Conservation (phyloP, 2,797 vertebrate genomes). For the Capromys pilorides region DNA sequence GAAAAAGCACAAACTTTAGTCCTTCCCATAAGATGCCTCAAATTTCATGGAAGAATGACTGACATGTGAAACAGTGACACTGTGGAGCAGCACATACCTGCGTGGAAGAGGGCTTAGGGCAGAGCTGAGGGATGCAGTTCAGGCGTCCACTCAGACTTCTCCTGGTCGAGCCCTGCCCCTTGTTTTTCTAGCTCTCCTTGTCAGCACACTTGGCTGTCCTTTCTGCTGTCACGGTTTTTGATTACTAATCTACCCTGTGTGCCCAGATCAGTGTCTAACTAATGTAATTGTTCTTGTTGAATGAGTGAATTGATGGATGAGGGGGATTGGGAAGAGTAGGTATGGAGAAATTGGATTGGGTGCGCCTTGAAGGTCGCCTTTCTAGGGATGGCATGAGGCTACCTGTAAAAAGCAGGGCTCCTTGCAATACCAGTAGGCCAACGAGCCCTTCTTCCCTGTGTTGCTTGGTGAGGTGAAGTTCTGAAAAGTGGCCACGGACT, state of each 20-base stretch:
- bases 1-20: neutral
- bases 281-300: neutral
- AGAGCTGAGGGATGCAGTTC: neutral
- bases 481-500: neutral
- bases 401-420: neutral
- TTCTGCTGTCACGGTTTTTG: neutral
- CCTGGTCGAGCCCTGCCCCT: neutral
- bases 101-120: neutral
- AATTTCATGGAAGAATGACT: neutral
- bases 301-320: neutral
- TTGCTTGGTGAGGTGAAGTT: neutral
- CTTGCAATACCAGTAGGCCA: neutral
- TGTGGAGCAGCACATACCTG: accelerated
- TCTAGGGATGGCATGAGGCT: neutral
- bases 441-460: neutral
- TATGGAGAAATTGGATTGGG: accelerated
- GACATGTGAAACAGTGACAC: neutral
- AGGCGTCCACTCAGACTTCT: neutral
- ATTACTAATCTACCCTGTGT: neutral
- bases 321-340: too few relatives aligned
- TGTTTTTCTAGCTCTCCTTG: accelerated
- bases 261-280: too few relatives aligned
- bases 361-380: neutral
- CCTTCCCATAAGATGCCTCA: neutral
- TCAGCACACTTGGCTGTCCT: neutral